Evolutionary conservation across 2,888 invertebrate species (phyloP).

Genomic region (Epiblema foenella): DNA sequence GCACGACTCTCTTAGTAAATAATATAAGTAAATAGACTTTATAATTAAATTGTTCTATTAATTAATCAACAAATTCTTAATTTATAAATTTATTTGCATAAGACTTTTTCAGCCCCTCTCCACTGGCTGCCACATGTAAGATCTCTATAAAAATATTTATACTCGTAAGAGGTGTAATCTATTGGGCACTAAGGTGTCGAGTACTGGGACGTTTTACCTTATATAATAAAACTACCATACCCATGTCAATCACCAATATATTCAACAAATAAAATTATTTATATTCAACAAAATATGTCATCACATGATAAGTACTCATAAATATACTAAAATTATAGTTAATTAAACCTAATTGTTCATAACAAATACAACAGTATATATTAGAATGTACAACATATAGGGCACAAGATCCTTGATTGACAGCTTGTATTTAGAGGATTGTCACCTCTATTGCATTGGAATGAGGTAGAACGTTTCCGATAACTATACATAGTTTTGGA

Average conservation of each 20-base stretch:
- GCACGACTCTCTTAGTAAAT: too few relatives aligned
- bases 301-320: slow-evolving; percentile 46
- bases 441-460: neutral
- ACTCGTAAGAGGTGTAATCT: too few relatives aligned
- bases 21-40: too few relatives aligned
- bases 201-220: too few relatives aligned
- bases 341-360: slow-evolving; percentile 29
- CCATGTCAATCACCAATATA: slow-evolving; percentile 46
- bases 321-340: slow-evolving; percentile 25
- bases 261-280: slow-evolving; percentile 44
- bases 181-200: too few relatives aligned
- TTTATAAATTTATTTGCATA: too few relatives aligned
- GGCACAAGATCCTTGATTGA: neutral
- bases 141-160: too few relatives aligned
- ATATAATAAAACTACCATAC: slow-evolving; percentile 32
- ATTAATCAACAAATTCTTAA: too few relatives aligned
- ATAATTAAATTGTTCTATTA: too few relatives aligned
- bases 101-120: too few relatives aligned
- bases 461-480: neutral
- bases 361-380: slow-evolving; percentile 35
- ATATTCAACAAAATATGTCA: slow-evolving; percentile 42
- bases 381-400: slow-evolving; percentile 18
- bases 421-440: neutral
- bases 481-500: too few relatives aligned
- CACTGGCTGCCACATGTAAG: too few relatives aligned